A percentile compares a stretch with the other conserved stretches of the same genome.
These are phyloP conservation scores for Prinia subflava DNA, from an alignment of 2,113 vertebrate genomes.

Conservation along the genomic window DNA sequence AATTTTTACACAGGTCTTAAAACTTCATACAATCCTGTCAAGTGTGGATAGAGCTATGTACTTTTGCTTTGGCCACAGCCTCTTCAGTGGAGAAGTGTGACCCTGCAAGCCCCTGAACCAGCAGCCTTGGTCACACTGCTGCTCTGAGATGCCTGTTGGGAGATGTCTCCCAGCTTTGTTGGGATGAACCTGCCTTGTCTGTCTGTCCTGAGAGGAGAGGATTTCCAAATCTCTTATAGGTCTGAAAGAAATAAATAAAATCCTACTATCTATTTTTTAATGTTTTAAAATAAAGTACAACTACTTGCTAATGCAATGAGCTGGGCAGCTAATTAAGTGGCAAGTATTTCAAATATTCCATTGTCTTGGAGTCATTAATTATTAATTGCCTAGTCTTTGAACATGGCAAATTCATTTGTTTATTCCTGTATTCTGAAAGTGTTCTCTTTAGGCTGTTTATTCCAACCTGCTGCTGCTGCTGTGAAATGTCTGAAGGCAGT, in stretches of 20 bases:
- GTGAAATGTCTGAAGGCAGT: neutral
- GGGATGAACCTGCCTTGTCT: neutral
- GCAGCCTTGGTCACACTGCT: fast-evolving
- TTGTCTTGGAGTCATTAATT: slow-evolving; percentile 9
- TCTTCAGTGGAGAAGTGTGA: neutral
- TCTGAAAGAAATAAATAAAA: neutral
- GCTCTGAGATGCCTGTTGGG: neutral
- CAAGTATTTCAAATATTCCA: neutral
- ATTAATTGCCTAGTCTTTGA: slow-evolving; percentile 33
- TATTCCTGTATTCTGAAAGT: neutral
- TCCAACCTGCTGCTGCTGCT: slow-evolving; percentile 1
- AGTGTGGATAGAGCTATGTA: neutral
- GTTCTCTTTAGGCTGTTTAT: slow-evolving; percentile 45
- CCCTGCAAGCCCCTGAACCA: neutral
- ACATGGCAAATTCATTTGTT: slow-evolving; percentile 1
- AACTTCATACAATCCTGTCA: neutral
- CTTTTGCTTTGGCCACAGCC: neutral
- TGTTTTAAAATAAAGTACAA: neutral
- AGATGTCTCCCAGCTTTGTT: neutral
- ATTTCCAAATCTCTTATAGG: neutral
- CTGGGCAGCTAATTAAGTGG: neutral
- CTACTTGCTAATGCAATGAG: neutral
- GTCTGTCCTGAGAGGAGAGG: neutral
- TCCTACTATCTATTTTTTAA: neutral
- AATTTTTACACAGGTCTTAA: neutral